Base-by-base conservation (phyloP, 1,140 invertebrate genomes). In the Plutomurus gul region DNA sequence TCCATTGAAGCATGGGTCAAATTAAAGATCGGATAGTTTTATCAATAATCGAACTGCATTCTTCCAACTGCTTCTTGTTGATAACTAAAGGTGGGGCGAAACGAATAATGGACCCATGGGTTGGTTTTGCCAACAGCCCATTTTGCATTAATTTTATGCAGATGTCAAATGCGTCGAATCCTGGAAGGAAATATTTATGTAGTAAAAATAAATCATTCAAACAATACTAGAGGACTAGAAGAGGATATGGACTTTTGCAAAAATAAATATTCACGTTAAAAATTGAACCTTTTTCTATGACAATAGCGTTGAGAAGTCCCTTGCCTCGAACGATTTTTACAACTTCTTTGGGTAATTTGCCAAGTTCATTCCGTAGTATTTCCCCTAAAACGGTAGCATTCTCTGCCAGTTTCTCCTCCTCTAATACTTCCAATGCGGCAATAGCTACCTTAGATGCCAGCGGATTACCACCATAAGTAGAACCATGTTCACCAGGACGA, bases 381-480 rank as follows among this genome's bases (percentile, higher is more conserved):
- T 91, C 83, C 1, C 96, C 97, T 85, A 98, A 89, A 84, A 89
- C 91, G 20, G 91, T 90, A 0, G 97, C 91, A 86, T 98, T 99
- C 65, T 98, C 94, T 0, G 92, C 89, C 40, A 99, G 85, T 30
- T 94, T 93, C 85, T 99, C 97, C 77, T 99, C 96, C 83, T 94
- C 88, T 47, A 99, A 85, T 1, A 93, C 91, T 84, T 92, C 89
- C 8, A 95, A 86, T 0, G 94, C 92, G 81, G 92, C 92, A 7
- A 93, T 90, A 1, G 93, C 94, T 1, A 99, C 92, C 82, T 90
- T 92, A 83, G 94, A 96, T 7, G 93, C 98, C 13, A 99, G 86
- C 1, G 98, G 97, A 89, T 99, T 99, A 0, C 98, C 98, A 27
- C 98, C 98, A 85, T 97, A 99, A 0, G 98, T 99, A 0, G 97